Evolutionary conservation across 2,888 invertebrate genomes (phyloP), one percentile per base, ranked within the genome.

Genomic region (Harmothoe impar): DNA sequence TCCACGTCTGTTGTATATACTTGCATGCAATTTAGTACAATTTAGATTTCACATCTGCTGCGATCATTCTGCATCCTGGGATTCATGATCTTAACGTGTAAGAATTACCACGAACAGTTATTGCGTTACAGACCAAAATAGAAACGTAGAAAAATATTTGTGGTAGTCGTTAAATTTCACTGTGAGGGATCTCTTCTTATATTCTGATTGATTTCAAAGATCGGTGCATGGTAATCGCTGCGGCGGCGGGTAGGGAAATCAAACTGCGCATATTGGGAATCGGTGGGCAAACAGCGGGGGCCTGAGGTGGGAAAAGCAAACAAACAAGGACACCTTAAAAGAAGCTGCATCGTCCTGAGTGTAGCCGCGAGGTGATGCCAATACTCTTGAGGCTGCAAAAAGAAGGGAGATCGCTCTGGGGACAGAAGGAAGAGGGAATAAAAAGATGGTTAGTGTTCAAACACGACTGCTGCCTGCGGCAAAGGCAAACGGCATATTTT

Each of bases 381-480:
- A 62, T 62, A n/a, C 62, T 62, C 20, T 62, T n/a, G 62, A 20
- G n/a, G 23, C 62, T n/a, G 62, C n/a, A 62, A 62, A 62, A 62
- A 62, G 62, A n/a, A 15, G 23, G 62, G 62, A 62, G 62, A 62
- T 62, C 62, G 62, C n/a, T 62, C 12, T n/a, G 62, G 62, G n/a
- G 20, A 5, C 7, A 20, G 3, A 62, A 1, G 62, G 15, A 62
- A n/a, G 23, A 52, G 62, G 62, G n/a, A 62, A n/a, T 62, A 62
- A 62, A 62, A 62, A 62, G 62, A 62, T 62, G 62, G 62, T 62
- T 62, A 62, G 62, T 62, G 62, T 62, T 62, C 62, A 62, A 62
- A 62, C 62, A 62, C 7, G 23, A n/a, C 62, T 62, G n/a, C n/a
- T n/a, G 62, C 62, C 7, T 3, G 20, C n/a, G 62, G 62, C 62